phyloP scores from a whole-genome alignment of 2,797 vertebrate species.

The Megaceryle alcyon region DNA sequence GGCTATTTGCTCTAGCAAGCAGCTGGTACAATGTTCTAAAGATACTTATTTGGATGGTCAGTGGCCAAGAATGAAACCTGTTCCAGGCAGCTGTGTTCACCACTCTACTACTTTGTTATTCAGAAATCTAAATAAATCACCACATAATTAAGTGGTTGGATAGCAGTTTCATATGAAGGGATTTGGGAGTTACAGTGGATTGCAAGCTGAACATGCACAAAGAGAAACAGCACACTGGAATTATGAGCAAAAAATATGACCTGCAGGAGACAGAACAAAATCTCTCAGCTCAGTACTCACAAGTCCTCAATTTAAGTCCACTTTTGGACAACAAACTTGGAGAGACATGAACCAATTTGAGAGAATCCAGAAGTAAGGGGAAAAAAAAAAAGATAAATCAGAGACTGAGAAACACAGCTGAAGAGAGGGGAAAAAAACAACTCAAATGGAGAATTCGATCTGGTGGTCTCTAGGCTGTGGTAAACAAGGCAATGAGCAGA shows the following conservation, averaged over 20 bases:
- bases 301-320: conserved; percentile 16
- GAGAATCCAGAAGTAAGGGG: neutral
- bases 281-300: neutral
- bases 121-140: conserved; percentile 26
- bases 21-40: conserved; percentile 6
- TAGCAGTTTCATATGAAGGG: neutral
- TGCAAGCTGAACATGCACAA: neutral
- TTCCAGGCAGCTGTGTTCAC: conserved; percentile 20
- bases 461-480: neutral
- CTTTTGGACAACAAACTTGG: conserved; percentile 3
- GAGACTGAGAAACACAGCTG: neutral
- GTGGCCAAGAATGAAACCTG: conserved; percentile 41
- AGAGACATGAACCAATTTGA: neutral
- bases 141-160: neutral
- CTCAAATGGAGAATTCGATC: neutral
- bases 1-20: conserved; percentile 42
- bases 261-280: conserved; percentile 7
- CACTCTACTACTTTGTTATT: neutral
- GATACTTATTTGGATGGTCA: conserved; percentile 35
- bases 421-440: neutral
- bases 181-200: neutral
- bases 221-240: neutral
- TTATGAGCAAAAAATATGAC: conserved; percentile 16
- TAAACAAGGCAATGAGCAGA: neutral
- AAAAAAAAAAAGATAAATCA: neutral